Evolutionary conservation across 1,140 invertebrate genomes (phyloP).

Genomic region (Dendroctonus ponderosae): DNA sequence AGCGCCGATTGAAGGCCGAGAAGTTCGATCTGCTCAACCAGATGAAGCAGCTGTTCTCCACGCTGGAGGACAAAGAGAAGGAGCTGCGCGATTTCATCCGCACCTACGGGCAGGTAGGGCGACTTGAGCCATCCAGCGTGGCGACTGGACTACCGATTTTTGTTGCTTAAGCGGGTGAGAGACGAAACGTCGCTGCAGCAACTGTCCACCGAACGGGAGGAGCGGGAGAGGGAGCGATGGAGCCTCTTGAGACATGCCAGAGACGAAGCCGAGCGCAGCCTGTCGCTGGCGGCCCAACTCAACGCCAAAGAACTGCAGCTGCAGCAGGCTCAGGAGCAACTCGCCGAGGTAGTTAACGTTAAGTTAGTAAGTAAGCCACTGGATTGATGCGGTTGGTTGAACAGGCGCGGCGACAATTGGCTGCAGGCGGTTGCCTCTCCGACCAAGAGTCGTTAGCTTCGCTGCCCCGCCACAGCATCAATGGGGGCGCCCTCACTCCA

Average conservation of each 20-base stretch:
- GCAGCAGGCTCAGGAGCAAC: conserved; percentile 77
- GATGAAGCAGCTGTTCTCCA: conserved; percentile 92
- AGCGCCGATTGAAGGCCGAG: conserved; percentile 87
- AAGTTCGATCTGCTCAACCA: conserved; percentile 92
- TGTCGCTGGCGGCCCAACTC: conserved; percentile 81
- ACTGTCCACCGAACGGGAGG: conserved; percentile 74
- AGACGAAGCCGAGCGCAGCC: conserved; percentile 84
- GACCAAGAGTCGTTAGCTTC: conserved; percentile 69
- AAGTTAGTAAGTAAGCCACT: not conserved
- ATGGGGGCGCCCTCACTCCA: conserved; percentile 65
- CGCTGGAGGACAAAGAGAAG: conserved; percentile 90
- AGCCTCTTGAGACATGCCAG: conserved; percentile 81
- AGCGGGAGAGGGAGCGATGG: conserved; percentile 84
- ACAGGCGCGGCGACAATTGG: conserved; percentile 68
- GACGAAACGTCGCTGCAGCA: conserved; percentile 71
- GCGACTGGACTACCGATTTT: not conserved
- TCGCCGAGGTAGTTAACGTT: conserved; percentile 64
- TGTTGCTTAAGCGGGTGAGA: conserved; percentile 64
- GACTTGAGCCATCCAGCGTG: not conserved
- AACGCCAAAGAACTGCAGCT: conserved; percentile 82
- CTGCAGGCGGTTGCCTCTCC: conserved; percentile 68
- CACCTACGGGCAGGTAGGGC: conserved; percentile 84
- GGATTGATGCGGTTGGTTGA: not conserved
- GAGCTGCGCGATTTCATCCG: conserved; percentile 91
- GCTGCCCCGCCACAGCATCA: conserved; percentile 58